Evolutionary conservation across 2,888 invertebrate genomes (phyloP), one percentile per base, ranked within the genome.

Genomic region (Conchocele bisecta): DNA sequence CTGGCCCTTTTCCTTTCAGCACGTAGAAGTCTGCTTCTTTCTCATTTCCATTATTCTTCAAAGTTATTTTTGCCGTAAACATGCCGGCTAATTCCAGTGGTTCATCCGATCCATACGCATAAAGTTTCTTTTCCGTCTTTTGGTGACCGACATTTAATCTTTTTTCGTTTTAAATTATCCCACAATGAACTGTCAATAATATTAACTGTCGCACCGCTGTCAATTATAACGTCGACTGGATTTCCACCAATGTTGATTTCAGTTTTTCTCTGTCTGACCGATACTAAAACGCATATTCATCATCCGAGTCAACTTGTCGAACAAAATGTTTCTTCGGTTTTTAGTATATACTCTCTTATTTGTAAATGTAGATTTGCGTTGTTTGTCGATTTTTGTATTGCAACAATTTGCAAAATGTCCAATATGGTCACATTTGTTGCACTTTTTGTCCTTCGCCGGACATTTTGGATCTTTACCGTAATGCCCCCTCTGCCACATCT

Each of bases 331-430:
- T 35, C 13, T 35, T 35, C n/a, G n/a, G n/a, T n/a, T n/a, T n/a
- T n/a, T n/a, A n/a, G n/a, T n/a, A n/a, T n/a, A n/a, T n/a, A n/a
- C n/a, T n/a, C n/a, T n/a, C n/a, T n/a, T n/a, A n/a, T n/a, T n/a
- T n/a, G n/a, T n/a, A n/a, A n/a, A n/a, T n/a, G n/a, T n/a, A n/a
- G n/a, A n/a, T n/a, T n/a, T n/a, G n/a, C 28, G 24, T 46, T 46
- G 3, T 15, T 46, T 7, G 9, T 13, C 13, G 3, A 22, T 20
- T 20, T 46, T 46, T 7, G 46, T 20, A 5, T n/a, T n/a, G n/a
- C n/a, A n/a, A n/a, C n/a, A n/a, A n/a, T 41, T 57, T 37, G 61
- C 57, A 58, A 65, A 67, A 58, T 63, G 61, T 28, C n/a, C 28
- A 13, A 29, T 22, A 11, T 50, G 31, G 7, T 59, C n/a, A 57